Base-by-base conservation (phyloP, 1,140 invertebrate species). In the Doryteuthis pealeii region DNA sequence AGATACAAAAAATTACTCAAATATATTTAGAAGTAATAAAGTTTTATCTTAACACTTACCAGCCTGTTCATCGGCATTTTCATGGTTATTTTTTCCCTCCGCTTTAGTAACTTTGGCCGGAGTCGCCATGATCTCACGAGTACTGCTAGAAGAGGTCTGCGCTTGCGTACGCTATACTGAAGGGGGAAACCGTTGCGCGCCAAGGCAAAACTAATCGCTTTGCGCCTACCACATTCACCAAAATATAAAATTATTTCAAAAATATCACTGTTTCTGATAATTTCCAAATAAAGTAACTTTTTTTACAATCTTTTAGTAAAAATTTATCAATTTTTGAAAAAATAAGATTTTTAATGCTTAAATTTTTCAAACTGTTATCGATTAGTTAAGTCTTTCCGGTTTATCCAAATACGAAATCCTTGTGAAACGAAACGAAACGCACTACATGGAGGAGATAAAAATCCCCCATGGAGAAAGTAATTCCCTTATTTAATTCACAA, bases 31-130 rank as follows among this genome's bases (percentile, higher is more conserved):
- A 28, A 69, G 66, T 31, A 12, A 32, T 14, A 33, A 62, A 32
- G 14, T 74, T 74, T 40, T 26, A 15, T 31, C 18, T 71, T 32
- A 10, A 32, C 43, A 76, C 78, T 74, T 77, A 86, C 84, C 83
- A 74, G 83, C 83, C 76, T 83, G 80, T 76, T 86, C 84, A 74
- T 85, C 83, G 33, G 81, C 80, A 71, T 79, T 81, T 77, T 86
- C 84, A 74, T 86, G 84, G 74, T 86, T 86, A 78, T 86, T 86
- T 86, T 86, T 86, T 49, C 78, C 80, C 33, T 86, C 84, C 58
- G 81, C 69, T 80, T 85, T 86, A 70, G 73, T 78, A 71, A 82
- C 81, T 84, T 86, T 86, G 66, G 84, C 81, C 74, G 80, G 76
- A 76, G 84, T 81, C 81, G 84, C 84, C 84, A 86, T 86, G 77